A percentile compares a stretch with the other conserved stretches of the same genome.
phyloP scores from a whole-genome alignment of 2,113 vertebrate species.

The Petrocephalus zakoni region DNA sequence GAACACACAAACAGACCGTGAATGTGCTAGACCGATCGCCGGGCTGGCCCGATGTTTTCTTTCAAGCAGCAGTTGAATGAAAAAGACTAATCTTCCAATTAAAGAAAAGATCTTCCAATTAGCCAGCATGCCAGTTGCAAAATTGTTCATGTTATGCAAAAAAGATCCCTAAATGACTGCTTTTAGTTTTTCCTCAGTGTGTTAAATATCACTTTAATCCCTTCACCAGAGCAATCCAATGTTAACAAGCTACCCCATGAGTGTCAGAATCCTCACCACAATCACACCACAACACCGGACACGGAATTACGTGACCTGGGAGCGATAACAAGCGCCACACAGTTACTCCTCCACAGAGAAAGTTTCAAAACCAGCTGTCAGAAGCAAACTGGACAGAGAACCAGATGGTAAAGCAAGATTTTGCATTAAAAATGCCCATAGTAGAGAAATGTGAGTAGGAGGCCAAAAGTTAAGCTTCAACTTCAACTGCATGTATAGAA shows the following conservation, averaged over 20 bases:
- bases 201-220: not conserved
- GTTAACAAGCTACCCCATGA: not conserved
- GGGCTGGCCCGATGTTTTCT: not conserved
- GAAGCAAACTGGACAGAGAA: not conserved
- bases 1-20: not conserved
- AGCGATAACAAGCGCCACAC: not conserved
- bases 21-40: not conserved
- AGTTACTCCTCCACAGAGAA: not conserved
- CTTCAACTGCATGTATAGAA: not conserved
- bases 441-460: not conserved
- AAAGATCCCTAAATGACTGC: not conserved
- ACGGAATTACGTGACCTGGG: not conserved
- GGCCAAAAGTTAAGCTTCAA: not conserved
- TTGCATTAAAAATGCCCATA: not conserved
- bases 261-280: not conserved
- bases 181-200: not conserved
- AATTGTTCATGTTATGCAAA: not conserved
- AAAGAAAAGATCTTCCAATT: not conserved
- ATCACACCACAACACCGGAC: not conserved
- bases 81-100: not conserved
- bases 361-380: not conserved
- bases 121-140: not conserved
- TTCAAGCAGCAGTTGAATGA: not conserved
- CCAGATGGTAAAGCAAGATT: not conserved
- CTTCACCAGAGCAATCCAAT: not conserved